Evolutionary conservation across 2,888 invertebrate species (phyloP).

Genomic region (Sturmia bella): DNA sequence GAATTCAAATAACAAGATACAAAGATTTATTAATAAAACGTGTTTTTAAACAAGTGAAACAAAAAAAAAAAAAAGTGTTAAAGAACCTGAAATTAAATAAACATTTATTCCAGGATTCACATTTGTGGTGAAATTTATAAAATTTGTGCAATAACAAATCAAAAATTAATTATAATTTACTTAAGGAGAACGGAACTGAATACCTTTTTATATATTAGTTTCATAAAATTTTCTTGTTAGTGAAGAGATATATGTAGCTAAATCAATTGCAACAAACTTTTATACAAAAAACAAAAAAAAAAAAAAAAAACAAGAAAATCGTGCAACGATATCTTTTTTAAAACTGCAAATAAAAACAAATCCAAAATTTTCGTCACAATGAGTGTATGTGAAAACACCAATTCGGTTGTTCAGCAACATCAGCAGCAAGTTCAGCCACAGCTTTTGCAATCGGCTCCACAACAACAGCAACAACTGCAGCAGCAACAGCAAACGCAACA

Average conservation of each 20-base stretch:
- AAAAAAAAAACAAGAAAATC: constrained; percentile 20
- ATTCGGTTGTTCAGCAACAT: constrained; percentile 81
- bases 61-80: constrained; percentile 42
- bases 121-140: constrained; percentile 13
- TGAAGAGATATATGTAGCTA: constrained; percentile 4
- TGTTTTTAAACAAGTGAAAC: constrained; percentile 19
- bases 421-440: constrained; percentile 74
- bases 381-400: constrained; percentile 82
- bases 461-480: constrained; percentile 77
- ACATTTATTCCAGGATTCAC: too few relatives aligned
- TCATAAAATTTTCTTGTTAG: constrained; percentile 34
- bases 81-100: constrained; percentile 8
- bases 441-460: constrained; percentile 78
- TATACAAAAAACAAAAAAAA: too few relatives aligned
- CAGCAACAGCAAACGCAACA: constrained; percentile 75
- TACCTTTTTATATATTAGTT: too few relatives aligned
- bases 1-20: constrained; percentile 14
- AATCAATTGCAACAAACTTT: constrained; percentile 7
- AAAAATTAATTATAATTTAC: constrained; percentile 42
- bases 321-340: constrained; percentile 43
- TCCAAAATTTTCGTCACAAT: constrained; percentile 75
- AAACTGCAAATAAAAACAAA: constrained; percentile 52
- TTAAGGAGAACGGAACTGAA: constrained; percentile 45
- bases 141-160: constrained; percentile 68
- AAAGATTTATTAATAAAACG: constrained; percentile 25